Conservation (phyloP, 2,888 invertebrate genomes). For the Phyllotreta cruciferae region DNA sequence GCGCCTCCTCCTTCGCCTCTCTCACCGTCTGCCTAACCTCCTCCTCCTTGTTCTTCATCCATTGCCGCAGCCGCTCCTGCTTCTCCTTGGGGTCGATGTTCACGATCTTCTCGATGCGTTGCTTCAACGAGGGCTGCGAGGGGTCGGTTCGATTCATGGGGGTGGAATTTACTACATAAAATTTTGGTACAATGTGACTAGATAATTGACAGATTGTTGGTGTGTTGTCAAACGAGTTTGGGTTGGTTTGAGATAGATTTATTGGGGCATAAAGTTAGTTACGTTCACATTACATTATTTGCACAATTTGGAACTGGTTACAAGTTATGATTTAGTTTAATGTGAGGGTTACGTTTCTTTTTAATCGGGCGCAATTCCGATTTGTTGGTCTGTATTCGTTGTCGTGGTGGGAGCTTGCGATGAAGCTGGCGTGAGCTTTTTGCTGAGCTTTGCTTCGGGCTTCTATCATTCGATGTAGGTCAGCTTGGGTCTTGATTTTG, state of each 20-base stretch:
- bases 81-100: constrained; percentile 4
- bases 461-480: neutral
- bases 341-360: too few species aligned
- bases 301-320: too few species aligned
- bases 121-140: constrained; percentile 2
- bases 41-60: constrained; percentile 1
- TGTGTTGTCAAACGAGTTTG: neutral
- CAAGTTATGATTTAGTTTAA: too few species aligned
- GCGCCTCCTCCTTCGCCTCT: neutral
- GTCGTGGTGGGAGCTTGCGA: too few species aligned
- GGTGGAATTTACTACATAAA: too few species aligned
- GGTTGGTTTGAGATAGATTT: too few species aligned
- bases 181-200: neutral
- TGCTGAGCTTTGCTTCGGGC: neutral
- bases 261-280: too few species aligned
- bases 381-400: too few species aligned
- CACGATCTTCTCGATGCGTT: neutral
- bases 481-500: constrained; percentile 6
- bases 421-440: too few species aligned
- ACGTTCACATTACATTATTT: too few species aligned
- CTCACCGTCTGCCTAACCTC: constrained; percentile 3
- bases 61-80: constrained; percentile 3
- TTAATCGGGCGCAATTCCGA: too few species aligned
- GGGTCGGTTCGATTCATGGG: constrained; percentile 8
- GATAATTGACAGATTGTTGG: neutral